Evolutionary conservation across 2,888 invertebrate species (phyloP).

Genomic region (Adelognathus sp.): DNA sequence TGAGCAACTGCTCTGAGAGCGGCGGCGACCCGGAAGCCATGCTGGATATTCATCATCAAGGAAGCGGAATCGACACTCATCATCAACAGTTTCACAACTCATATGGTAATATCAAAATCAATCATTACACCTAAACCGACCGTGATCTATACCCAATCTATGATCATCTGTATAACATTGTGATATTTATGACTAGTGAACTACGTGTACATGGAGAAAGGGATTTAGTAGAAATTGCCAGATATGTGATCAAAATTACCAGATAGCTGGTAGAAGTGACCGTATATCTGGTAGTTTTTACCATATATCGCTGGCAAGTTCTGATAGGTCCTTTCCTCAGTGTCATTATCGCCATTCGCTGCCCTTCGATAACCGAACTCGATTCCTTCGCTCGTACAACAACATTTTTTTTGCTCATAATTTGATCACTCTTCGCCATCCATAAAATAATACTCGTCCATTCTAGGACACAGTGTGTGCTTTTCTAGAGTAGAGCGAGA

Average conservation of each 20-base stretch:
- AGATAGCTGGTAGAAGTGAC: too few relatives aligned
- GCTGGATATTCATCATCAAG: conserved; percentile 80
- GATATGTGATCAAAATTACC: too few relatives aligned
- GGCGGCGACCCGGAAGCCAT: conserved; percentile 80
- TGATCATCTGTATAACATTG: conserved; percentile 22
- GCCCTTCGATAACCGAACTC: conserved; percentile 19
- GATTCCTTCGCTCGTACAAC: conserved; percentile 27
- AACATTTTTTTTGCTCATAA: not conserved
- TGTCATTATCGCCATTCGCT: not conserved
- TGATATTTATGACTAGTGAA: not conserved
- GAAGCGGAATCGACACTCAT: conserved; percentile 79
- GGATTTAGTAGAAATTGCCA: too few relatives aligned
- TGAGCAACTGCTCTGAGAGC: conserved; percentile 81
- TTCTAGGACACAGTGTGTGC: not conserved
- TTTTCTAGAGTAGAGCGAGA: conserved; percentile 38
- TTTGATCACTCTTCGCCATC: conserved; percentile 2
- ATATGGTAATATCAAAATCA: conserved; percentile 80
- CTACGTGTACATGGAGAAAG: too few relatives aligned
- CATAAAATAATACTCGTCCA: not conserved
- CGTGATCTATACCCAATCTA: conserved; percentile 59
- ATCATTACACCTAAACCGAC: conserved; percentile 71
- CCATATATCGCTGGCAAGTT: too few relatives aligned
- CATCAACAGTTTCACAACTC: conserved; percentile 81
- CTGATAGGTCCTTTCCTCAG: too few relatives aligned
- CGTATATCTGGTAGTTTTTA: too few relatives aligned